phyloP scores from a whole-genome alignment of 2,113 vertebrate species.

The Pangasianodon gigas region DNA sequence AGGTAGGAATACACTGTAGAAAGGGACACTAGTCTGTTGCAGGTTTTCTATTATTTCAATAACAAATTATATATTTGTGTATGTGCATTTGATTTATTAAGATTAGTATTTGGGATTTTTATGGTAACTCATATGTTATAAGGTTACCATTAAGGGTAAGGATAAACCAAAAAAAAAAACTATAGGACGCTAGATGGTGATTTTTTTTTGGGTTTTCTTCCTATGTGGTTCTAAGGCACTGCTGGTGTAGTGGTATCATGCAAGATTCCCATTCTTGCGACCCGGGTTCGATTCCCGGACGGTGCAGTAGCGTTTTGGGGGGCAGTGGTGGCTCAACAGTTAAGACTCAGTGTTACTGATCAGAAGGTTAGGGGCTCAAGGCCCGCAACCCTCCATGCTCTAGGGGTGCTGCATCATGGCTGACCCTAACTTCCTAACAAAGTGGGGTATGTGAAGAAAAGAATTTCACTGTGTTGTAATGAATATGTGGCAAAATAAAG shows the following conservation, averaged over 20 bases:
- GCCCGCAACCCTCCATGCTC: no score
- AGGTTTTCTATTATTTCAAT: background rate
- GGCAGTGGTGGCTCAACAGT: no score
- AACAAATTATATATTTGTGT: background rate
- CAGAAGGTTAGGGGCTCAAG: no score
- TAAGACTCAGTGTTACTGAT: no score
- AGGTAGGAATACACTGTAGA: background rate
- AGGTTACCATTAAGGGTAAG: background rate
- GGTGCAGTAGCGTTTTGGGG: no score
- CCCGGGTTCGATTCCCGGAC: conserved; percentile 90
- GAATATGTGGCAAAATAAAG: no score
- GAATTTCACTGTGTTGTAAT: no score
- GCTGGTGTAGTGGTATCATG: conserved; percentile 99
- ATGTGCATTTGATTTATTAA: background rate
- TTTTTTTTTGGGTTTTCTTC: background rate
- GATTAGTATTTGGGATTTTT: background rate
- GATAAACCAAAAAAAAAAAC: background rate
- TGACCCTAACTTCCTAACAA: no score
- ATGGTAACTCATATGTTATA: background rate
- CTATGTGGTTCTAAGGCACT: no score
- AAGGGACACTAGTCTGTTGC: background rate
- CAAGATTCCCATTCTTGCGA: conserved; percentile 99
- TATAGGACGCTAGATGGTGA: background rate
- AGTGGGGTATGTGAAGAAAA: no score
- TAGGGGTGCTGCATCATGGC: no score